phyloP scores from a whole-genome alignment of 2,797 vertebrate genomes.

The Chloroceryle amazona region DNA sequence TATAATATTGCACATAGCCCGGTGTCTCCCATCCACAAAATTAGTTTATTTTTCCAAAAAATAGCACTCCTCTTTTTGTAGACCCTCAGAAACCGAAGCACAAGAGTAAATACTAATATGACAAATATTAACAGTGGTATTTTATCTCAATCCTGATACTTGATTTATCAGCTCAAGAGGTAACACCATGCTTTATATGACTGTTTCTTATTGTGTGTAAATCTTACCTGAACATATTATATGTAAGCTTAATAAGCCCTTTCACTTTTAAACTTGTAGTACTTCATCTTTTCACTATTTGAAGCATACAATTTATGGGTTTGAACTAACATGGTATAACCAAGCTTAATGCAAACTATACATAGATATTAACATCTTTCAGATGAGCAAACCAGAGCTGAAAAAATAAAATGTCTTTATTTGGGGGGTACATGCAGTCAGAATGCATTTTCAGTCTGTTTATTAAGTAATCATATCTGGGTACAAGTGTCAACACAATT shows the following conservation, averaged over 20 bases:
- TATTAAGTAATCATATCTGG: slow-evolving; percentile 74
- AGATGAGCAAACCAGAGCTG: not conserved
- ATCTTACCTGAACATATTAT: not conserved
- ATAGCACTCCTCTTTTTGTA: rapidly evolving
- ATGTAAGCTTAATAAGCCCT: not conserved
- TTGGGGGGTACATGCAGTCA: not conserved
- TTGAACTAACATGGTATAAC: not conserved
- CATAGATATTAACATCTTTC: not conserved
- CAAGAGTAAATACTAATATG: not conserved
- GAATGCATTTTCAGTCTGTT: slow-evolving; percentile 63
- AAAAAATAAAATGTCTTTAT: slow-evolving; percentile 16
- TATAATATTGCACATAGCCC: not conserved
- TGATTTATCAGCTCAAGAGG: not conserved
- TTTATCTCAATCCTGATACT: not conserved
- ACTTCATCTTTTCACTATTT: not conserved
- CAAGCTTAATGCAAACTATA: not conserved
- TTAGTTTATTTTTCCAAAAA: not conserved
- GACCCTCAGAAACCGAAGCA: not conserved
- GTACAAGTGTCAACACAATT: slow-evolving; percentile 73
- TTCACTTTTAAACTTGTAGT: not conserved
- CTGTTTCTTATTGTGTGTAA: not conserved
- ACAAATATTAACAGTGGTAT: not conserved
- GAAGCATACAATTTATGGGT: not conserved
- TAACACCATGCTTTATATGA: not conserved
- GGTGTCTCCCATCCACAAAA: not conserved